phyloP scores from a whole-genome alignment of 2,888 invertebrate species.

The Lasioglossum villosulum region DNA sequence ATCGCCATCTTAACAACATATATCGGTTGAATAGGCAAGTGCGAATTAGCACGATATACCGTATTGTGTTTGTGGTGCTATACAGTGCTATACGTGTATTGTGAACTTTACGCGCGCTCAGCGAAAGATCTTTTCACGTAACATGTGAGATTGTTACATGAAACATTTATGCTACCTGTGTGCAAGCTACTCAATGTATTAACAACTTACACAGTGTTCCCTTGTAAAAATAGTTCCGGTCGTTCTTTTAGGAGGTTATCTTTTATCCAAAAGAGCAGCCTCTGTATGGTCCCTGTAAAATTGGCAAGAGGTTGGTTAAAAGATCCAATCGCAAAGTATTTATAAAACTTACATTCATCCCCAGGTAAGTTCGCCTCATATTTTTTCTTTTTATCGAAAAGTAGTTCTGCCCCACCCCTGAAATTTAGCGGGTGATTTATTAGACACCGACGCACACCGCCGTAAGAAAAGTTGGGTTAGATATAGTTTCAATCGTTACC shows the following conservation, averaged over 20 bases:
- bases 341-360: slow-evolving; percentile 85
- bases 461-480: slow-evolving; percentile 39
- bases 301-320: slow-evolving; percentile 27
- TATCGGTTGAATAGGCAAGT: slow-evolving; percentile 45
- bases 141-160: neutral
- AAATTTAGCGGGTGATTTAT: slow-evolving; percentile 76
- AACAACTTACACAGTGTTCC: slow-evolving; percentile 85
- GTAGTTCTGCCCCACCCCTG: slow-evolving; percentile 96
- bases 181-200: slow-evolving; percentile 11
- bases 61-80: slow-evolving; percentile 39
- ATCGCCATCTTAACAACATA: slow-evolving; percentile 51
- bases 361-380: slow-evolving; percentile 88
- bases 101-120: slow-evolving; percentile 31
- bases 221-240: slow-evolving; percentile 89
- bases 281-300: slow-evolving; percentile 89
- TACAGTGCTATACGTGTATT: slow-evolving; percentile 30
- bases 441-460: slow-evolving; percentile 21
- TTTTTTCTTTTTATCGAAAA: slow-evolving; percentile 93
- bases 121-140: slow-evolving; percentile 31
- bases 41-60: slow-evolving; percentile 44
- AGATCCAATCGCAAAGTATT: neutral
- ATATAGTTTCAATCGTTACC: slow-evolving; percentile 68
- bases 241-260: slow-evolving; percentile 93
- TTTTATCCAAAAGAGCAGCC: slow-evolving; percentile 92
- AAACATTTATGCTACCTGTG: neutral